Evolutionary conservation across 1,140 invertebrate species (phyloP).

Genomic region (Brachionus angularis): DNA sequence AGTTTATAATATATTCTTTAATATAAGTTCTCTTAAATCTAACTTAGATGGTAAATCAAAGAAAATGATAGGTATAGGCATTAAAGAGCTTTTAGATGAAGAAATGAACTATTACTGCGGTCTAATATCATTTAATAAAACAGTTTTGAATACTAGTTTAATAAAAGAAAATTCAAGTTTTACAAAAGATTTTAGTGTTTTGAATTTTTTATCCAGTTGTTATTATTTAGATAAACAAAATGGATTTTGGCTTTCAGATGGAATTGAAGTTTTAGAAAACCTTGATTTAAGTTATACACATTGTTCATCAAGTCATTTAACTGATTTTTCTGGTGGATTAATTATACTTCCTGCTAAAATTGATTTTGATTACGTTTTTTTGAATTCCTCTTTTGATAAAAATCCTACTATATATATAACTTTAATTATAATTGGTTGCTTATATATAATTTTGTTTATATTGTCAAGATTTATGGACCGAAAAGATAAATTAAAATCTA

Average conservation of each 20-base stretch:
- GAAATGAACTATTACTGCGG: too few species aligned
- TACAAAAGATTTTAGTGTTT: constrained; percentile 16
- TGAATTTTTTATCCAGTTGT: constrained; percentile 14
- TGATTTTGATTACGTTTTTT: constrained; percentile 57
- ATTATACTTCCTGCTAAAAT: constrained; percentile 57
- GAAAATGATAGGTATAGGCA: too few species aligned
- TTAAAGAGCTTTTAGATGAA: too few species aligned
- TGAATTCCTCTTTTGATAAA: constrained; percentile 60
- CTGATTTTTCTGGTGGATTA: constrained; percentile 57
- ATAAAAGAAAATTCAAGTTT: background rate
- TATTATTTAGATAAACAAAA: constrained; percentile 20
- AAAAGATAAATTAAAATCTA: constrained; percentile 60
- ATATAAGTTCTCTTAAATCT: too few species aligned
- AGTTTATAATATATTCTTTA: too few species aligned
- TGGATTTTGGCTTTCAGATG: constrained; percentile 6
- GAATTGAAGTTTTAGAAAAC: constrained; percentile 21
- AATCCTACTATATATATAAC: constrained; percentile 63
- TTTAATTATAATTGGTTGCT: constrained; percentile 57
- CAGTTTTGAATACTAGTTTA: background rate
- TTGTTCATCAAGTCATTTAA: constrained; percentile 56
- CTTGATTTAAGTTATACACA: constrained; percentile 45
- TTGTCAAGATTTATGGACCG: constrained; percentile 58
- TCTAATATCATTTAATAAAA: too few species aligned
- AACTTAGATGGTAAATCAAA: too few species aligned
- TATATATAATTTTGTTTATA: constrained; percentile 54